phyloP scores from a whole-genome alignment of 2,797 vertebrate species.

The Melanogrammus aeglefinus region DNA sequence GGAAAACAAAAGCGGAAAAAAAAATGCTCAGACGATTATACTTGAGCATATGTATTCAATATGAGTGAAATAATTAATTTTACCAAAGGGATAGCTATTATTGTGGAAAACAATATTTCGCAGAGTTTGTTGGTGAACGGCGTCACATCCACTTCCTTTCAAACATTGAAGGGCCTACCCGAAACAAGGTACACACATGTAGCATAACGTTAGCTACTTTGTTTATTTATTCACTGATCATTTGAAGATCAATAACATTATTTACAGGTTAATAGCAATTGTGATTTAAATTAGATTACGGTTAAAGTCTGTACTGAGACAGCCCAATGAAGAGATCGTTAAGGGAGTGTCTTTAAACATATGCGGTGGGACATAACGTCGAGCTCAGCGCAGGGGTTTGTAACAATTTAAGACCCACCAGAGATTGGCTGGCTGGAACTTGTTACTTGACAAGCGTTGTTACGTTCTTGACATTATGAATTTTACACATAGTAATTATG shows the following conservation, averaged over 20 bases:
- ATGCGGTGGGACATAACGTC: constrained; percentile 60
- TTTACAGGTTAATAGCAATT: neutral
- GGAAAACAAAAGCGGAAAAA: neutral
- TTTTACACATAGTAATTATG: neutral
- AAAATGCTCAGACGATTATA: neutral
- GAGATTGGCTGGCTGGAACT: neutral
- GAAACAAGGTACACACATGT: constrained; percentile 52
- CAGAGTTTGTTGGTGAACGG: constrained; percentile 38
- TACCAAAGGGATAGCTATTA: neutral
- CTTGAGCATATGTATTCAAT: neutral
- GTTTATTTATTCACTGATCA: neutral
- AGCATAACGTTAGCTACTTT: constrained; percentile 35
- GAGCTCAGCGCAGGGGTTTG: constrained; percentile 42
- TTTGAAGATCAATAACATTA: neutral
- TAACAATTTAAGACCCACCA: constrained; percentile 5
- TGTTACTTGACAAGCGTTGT: neutral
- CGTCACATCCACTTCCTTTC: constrained; percentile 74
- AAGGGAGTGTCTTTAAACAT: constrained; percentile 76
- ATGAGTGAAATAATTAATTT: too few relatives aligned
- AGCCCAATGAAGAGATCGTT: constrained; percentile 34
- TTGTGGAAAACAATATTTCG: constrained; percentile 27
- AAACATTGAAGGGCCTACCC: constrained; percentile 62
- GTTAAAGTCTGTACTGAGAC: constrained; percentile 18
- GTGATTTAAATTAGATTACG: neutral
- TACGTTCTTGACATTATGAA: neutral